Evolutionary conservation across 2,888 invertebrate species (phyloP), one percentile per base, ranked within the genome.

Genomic region (Drosophila atripex): DNA sequence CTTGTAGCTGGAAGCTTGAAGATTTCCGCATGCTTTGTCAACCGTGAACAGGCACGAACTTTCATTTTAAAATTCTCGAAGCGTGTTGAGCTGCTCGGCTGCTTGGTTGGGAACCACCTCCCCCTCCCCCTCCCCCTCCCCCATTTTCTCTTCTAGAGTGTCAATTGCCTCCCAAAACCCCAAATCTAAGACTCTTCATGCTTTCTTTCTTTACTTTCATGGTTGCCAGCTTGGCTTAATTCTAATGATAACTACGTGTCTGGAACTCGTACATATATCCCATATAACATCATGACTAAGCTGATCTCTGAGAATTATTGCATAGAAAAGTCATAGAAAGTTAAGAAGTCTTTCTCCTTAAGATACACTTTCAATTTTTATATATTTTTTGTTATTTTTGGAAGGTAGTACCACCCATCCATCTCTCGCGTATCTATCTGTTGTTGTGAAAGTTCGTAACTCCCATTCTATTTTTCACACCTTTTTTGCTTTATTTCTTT

Each of bases 11-110:
- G 25, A 7, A 41, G 32, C 41, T 53, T 59, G 18, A 35, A 84
- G 72, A 86, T 88, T 86, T 86, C 88, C 88, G 82, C 85, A 86
- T 88, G 86, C 70, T 87, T 77, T 75, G 82, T 79, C 86, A 88
- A 88, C 80, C 86, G 86, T 86, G 75, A 87, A 79, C 76, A 38
- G 82, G 88, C 88, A 86, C 88, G 82, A 88, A 86, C 86, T 86
- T 86, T 86, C 86, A 86, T 86, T 86, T 87, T 74, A 85, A 77
- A 72, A 86, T 88, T 88, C 76, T 88, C 76, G 64, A 71, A 77
- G 73, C 69, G 74, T 74, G 56, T 64, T 55, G 50, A 66, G 54
- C 76, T 35, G 11, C 23, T 30, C 4, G 12, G 16, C 46, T n/a
- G 28, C n/a, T n/a, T n/a, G n/a, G 18, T 18, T 18, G 18, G 18